A percentile compares a stretch with the other conserved stretches of the same genome.
Conservation (phyloP, 2,797 vertebrate species). For the Alosa sapidissima region DNA sequence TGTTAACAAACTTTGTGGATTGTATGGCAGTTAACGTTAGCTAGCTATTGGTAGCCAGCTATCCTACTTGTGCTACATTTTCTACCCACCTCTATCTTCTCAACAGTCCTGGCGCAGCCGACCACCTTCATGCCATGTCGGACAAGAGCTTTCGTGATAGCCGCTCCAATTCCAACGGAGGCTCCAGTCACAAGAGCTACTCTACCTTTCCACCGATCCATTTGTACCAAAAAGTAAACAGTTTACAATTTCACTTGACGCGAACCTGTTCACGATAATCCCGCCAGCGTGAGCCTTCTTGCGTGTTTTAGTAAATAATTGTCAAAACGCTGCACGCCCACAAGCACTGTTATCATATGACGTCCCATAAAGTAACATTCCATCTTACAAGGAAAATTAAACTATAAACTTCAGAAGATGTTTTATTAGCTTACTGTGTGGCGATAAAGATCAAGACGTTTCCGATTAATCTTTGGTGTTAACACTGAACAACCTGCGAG, state of each 20-base stretch:
- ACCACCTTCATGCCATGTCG: conserved; percentile 82
- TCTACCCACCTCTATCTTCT: conserved; percentile 78
- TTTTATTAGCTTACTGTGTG: neutral
- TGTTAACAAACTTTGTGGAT: neutral
- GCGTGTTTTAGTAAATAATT: conserved; percentile 23
- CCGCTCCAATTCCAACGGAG: conserved; percentile 82
- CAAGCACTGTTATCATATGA: conserved; percentile 24
- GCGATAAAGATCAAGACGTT: neutral
- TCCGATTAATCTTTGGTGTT: neutral
- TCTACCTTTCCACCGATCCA: conserved; percentile 83
- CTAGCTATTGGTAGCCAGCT: no score
- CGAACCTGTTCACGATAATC: neutral
- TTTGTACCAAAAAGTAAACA: conserved; percentile 47
- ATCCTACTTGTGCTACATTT: neutral
- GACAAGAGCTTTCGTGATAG: conserved; percentile 77
- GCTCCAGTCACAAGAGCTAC: conserved; percentile 85
- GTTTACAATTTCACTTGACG: conserved; percentile 8
- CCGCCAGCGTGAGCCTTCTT: conserved; percentile 1
- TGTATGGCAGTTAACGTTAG: neutral
- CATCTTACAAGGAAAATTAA: neutral
- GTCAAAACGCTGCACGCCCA: conserved; percentile 22
- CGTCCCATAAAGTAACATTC: conserved; percentile 22
- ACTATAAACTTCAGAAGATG: neutral
- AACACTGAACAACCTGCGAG: neutral
- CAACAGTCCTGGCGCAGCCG: conserved; percentile 81